Percentiles rank a stretch among this genome's conserved stretches.
These are phyloP conservation scores for Hemitrygon akajei DNA, from an alignment of 2,797 vertebrate genomes.

Conservation along the genomic window DNA sequence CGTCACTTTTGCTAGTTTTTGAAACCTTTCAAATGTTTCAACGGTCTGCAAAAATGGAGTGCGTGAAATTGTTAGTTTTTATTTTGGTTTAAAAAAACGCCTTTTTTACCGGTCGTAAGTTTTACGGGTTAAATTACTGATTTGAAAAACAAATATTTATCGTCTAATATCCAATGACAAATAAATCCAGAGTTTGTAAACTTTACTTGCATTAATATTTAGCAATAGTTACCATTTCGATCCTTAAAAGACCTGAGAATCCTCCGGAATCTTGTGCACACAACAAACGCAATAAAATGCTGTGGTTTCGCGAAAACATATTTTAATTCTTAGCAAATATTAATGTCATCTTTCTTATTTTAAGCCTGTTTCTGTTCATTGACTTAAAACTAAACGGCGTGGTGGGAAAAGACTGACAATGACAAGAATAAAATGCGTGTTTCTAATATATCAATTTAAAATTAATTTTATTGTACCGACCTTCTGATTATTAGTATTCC, in stretches of 20 bases:
- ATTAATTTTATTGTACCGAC: neutral
- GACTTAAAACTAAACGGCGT: neutral
- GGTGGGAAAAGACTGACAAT: neutral
- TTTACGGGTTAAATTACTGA: neutral
- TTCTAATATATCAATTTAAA: constrained; percentile 11
- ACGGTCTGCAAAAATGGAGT: neutral
- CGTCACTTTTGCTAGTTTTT: too few relatives aligned
- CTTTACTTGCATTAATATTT: too few relatives aligned
- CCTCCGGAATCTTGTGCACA: neutral
- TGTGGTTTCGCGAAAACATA: neutral
- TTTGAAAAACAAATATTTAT: neutral
- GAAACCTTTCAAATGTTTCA: neutral
- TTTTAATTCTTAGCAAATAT: neutral
- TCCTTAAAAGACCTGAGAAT: neutral
- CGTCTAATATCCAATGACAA: neutral
- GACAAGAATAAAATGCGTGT: neutral
- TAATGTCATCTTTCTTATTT: neutral
- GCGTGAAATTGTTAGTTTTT: neutral
- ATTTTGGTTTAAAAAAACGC: neutral
- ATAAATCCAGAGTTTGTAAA: neutral
- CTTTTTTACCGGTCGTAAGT: neutral
- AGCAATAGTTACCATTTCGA: neutral
- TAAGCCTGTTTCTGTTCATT: neutral
- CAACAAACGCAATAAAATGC: neutral
- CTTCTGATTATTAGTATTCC: neutral